A percentile compares a stretch with the other conserved stretches of the same genome.
Conservation (phyloP, 1,140 invertebrate species). For the Carcinoscorpius rotundicauda region DNA sequence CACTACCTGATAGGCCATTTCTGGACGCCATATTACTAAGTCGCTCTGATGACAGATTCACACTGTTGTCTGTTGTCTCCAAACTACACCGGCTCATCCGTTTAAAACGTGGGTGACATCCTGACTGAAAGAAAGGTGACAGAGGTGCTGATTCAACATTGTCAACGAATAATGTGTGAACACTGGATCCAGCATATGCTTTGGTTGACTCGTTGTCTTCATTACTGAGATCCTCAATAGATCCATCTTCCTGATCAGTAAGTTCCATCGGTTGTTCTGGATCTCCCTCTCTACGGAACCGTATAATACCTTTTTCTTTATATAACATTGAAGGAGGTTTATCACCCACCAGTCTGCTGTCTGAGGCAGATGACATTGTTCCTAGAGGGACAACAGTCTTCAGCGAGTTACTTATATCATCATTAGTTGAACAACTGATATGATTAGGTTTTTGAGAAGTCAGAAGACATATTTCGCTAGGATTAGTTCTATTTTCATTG, state of each 20-base stretch:
- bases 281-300: conserved; percentile 47
- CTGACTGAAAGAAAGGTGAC: conserved; percentile 19
- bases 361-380: neutral
- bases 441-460: neutral
- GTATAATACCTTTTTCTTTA: conserved; percentile 68
- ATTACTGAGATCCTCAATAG: conserved; percentile 10
- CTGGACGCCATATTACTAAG: conserved; percentile 15
- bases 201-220: conserved; percentile 21
- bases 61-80: conserved; percentile 20
- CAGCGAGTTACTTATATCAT: neutral
- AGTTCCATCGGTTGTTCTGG: conserved; percentile 25
- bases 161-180: conserved; percentile 18
- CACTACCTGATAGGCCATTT: conserved; percentile 14
- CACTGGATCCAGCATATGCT: conserved; percentile 19
- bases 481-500: conserved; percentile 1
- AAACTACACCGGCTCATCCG: conserved; percentile 17
- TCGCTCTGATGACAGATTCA: conserved; percentile 19
- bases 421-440: neutral
- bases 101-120: conserved; percentile 15
- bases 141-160: conserved; percentile 16
- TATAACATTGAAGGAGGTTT: conserved; percentile 56
- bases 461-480: neutral
- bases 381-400: neutral
- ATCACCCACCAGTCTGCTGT: neutral
- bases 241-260: conserved; percentile 14